A percentile compares a stretch with the other conserved stretches of the same genome.
phyloP scores from a whole-genome alignment of 2,113 vertebrate genomes.

The Hippopotamus amphibius region DNA sequence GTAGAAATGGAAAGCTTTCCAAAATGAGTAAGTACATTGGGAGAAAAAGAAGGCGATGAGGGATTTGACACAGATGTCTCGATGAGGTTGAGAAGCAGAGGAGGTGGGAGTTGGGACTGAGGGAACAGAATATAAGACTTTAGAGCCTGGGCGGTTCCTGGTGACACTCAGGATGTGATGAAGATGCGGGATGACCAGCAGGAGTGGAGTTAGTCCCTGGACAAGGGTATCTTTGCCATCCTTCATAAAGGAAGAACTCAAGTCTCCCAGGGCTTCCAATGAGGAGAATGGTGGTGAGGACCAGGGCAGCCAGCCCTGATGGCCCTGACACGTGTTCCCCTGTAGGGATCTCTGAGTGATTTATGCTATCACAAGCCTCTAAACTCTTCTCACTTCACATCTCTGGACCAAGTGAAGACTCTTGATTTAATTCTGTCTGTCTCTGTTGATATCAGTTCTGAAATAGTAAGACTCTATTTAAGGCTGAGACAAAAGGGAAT shows the following conservation, averaged over 20 bases:
- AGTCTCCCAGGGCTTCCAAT: neutral
- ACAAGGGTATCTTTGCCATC: neutral
- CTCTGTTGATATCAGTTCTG: neutral
- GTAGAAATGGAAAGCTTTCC: neutral
- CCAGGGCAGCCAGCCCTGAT: neutral
- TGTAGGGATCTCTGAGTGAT: neutral
- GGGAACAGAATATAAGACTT: neutral
- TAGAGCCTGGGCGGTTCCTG: neutral
- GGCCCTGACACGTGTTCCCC: too few relatives aligned
- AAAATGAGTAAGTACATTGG: neutral
- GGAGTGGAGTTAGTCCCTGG: neutral
- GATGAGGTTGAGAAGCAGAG: neutral
- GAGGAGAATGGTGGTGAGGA: neutral
- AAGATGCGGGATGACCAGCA: neutral
- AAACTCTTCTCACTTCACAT: neutral
- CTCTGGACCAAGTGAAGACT: neutral
- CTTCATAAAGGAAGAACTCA: neutral
- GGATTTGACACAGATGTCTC: neutral
- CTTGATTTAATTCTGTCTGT: neutral
- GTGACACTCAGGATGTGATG: neutral
- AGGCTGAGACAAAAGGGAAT: conserved; percentile 1
- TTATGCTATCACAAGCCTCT: neutral
- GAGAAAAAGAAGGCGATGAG: neutral
- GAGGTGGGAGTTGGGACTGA: neutral
- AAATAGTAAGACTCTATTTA: neutral